Conservation (phyloP, 2,797 vertebrate genomes). For the Astyanax mexicanus region DNA sequence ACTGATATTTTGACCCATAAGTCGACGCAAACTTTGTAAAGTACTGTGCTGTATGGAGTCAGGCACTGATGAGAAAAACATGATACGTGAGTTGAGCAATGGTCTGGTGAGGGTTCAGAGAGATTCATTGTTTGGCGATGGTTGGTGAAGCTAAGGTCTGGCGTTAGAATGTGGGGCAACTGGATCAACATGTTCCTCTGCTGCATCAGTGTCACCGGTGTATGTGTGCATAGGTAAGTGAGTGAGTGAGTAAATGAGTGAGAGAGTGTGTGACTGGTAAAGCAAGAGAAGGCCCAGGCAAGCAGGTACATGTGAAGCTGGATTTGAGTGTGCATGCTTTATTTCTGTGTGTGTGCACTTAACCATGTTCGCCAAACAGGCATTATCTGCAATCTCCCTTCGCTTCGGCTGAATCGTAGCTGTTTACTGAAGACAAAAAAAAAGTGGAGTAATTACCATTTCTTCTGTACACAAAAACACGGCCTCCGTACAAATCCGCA, state of each 20-base stretch:
- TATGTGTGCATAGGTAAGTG: slow-evolving; percentile 22
- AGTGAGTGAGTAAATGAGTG: slow-evolving; percentile 1
- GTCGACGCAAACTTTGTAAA: background rate
- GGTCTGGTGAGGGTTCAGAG: background rate
- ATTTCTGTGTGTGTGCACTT: background rate
- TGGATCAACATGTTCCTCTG: slow-evolving; percentile 61
- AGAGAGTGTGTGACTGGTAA: slow-evolving; percentile 6
- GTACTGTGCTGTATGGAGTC: no score
- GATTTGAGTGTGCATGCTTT: background rate
- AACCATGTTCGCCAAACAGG: slow-evolving; percentile 28
- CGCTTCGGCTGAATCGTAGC: slow-evolving; percentile 4
- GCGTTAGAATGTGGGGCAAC: slow-evolving; percentile 71
- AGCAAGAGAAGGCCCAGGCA: slow-evolving; percentile 12
- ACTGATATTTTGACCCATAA: no score
- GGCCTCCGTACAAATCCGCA: background rate
- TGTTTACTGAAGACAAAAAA: slow-evolving; percentile 36
- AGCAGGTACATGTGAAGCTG: slow-evolving; percentile 29
- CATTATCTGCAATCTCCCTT: slow-evolving; percentile 28
- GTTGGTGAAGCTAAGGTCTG: background rate
- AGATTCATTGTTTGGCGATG: background rate
- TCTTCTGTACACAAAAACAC: background rate
- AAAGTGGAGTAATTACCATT: slow-evolving; percentile 1
- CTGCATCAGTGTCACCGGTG: slow-evolving; percentile 31
- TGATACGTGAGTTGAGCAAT: background rate
- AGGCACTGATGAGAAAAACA: background rate